phyloP scores from a whole-genome alignment of 2,888 invertebrate genomes.

The Leistus spinibarbis region DNA sequence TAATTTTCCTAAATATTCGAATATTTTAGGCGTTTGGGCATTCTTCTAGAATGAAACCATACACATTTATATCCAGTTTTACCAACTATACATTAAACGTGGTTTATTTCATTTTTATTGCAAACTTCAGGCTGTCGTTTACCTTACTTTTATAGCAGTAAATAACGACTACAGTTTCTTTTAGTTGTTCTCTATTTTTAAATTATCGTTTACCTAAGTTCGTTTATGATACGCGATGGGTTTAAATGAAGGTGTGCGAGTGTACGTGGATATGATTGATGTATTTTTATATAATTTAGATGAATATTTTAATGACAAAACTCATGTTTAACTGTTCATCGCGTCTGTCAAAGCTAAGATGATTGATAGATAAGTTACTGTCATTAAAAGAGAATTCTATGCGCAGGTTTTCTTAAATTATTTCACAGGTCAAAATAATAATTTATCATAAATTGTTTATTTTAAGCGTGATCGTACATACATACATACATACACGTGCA shows the following conservation, averaged over 20 bases:
- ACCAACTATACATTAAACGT: too few relatives aligned
- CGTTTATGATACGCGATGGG: too few relatives aligned
- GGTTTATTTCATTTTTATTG: too few relatives aligned
- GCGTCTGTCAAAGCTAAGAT: background rate
- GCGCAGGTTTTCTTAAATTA: background rate
- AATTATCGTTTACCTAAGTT: too few relatives aligned
- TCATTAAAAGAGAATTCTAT: background rate
- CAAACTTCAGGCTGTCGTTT: too few relatives aligned
- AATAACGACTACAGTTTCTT: too few relatives aligned
- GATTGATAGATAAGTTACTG: background rate
- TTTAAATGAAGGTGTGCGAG: too few relatives aligned
- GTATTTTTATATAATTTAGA: background rate
- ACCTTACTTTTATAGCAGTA: too few relatives aligned
- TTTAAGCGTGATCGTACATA: background rate
- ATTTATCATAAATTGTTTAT: background rate
- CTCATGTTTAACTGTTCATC: background rate
- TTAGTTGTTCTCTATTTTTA: too few relatives aligned
- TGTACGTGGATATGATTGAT: background rate
- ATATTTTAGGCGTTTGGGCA: background rate
- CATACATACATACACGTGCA: background rate
- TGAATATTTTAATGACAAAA: background rate
- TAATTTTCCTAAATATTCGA: background rate
- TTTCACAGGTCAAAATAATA: background rate
- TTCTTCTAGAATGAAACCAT: too few relatives aligned
- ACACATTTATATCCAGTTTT: too few relatives aligned